These are phyloP conservation scores for Xestoiulus laeticollis DNA, from an alignment of 2,888 invertebrate species.

Conservation along the genomic window DNA sequence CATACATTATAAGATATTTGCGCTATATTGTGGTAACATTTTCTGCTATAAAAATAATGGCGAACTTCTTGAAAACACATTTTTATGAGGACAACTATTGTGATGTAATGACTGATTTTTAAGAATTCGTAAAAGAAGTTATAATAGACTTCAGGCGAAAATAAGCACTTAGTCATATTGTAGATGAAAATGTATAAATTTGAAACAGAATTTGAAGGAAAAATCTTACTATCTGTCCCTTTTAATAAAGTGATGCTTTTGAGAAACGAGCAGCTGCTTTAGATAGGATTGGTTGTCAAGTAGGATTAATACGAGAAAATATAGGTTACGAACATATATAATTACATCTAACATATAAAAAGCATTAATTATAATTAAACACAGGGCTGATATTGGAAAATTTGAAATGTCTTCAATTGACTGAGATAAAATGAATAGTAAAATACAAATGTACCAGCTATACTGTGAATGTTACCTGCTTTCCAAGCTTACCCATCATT, in stretches of 20 bases:
- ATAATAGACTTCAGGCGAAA: too few species aligned
- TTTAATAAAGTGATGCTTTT: neutral
- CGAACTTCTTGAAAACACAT: too few species aligned
- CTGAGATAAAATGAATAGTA: neutral
- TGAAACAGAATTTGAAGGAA: neutral
- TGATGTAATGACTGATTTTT: too few species aligned
- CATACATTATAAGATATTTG: too few species aligned
- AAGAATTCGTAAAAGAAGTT: too few species aligned
- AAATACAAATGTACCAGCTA: too few species aligned
- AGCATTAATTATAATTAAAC: neutral
- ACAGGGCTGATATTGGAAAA: neutral
- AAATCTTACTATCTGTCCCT: neutral
- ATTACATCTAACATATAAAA: neutral
- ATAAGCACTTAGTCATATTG: neutral
- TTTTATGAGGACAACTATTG: too few species aligned
- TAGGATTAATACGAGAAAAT: neutral
- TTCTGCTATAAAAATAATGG: too few species aligned
- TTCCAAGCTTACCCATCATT: neutral
- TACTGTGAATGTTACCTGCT: neutral
- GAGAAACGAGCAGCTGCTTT: constrained; percentile 39
- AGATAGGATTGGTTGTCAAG: neutral
- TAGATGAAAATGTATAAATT: neutral
- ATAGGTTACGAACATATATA: neutral
- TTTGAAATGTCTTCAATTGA: neutral
- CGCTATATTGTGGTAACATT: too few species aligned